phyloP scores from a whole-genome alignment of 2,113 vertebrate species.

The Mugil cephalus region DNA sequence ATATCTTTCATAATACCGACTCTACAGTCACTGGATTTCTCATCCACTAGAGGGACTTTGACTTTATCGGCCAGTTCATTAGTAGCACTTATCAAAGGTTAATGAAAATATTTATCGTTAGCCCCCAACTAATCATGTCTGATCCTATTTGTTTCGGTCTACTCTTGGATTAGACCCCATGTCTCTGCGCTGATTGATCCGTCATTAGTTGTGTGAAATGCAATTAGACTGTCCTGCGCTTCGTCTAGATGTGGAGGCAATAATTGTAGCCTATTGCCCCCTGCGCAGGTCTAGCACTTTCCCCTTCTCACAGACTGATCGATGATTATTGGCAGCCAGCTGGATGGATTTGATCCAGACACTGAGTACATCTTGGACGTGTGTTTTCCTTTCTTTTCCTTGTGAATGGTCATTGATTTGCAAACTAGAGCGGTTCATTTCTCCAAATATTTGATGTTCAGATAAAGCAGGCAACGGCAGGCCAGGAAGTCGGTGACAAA shows the following conservation, averaged over 20 bases:
- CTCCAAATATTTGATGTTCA: conserved; percentile 81
- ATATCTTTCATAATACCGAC: no score
- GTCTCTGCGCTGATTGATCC: conserved; percentile 40
- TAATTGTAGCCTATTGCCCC: conserved; percentile 26
- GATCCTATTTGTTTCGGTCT: conserved; percentile 68
- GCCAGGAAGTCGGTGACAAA: conserved; percentile 71
- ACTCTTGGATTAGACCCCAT: conserved; percentile 30
- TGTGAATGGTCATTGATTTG: conserved; percentile 69
- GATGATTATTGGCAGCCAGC: conserved; percentile 66
- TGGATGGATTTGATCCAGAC: conserved; percentile 30
- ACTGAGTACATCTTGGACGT: neutral
- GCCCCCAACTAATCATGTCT: conserved; percentile 71
- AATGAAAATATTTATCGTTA: conserved; percentile 45
- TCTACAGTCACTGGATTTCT: no score
- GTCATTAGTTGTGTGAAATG: conserved; percentile 64
- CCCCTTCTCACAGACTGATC: conserved; percentile 40
- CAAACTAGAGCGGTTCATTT: conserved; percentile 69
- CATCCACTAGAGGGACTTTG: no score
- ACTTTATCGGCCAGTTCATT: no score
- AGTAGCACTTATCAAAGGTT: conserved; percentile 1
- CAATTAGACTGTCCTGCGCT: conserved; percentile 64
- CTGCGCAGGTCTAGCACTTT: conserved; percentile 63
- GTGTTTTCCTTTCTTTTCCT: no score
- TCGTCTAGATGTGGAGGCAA: conserved; percentile 38
- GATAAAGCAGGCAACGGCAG: conserved; percentile 59